Evolutionary conservation across 1,140 invertebrate genomes (phyloP).

Genomic region (Hestina assimilis): DNA sequence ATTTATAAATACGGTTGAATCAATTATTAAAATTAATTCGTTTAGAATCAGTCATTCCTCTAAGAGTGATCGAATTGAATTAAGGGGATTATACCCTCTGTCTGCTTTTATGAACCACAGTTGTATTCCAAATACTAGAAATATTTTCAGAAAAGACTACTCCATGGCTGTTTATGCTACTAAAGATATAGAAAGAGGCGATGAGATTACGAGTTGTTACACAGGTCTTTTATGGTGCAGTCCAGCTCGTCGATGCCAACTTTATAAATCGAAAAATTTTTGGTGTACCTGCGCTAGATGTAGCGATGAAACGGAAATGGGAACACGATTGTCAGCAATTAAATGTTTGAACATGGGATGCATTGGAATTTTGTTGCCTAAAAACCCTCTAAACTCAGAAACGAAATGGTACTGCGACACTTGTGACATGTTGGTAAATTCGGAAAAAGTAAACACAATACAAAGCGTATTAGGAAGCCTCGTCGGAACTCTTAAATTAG

Average conservation of each 20-base stretch:
- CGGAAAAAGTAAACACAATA: conserved; percentile 53
- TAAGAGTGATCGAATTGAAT: conserved; percentile 60
- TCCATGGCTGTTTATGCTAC: conserved; percentile 82
- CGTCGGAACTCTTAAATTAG: conserved; percentile 53
- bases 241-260: conserved; percentile 80
- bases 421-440: conserved; percentile 48
- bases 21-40: conserved; percentile 84
- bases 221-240: conserved; percentile 86
- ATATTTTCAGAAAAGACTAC: conserved; percentile 80
- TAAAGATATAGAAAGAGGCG: conserved; percentile 80
- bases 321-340: conserved; percentile 67
- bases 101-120: conserved; percentile 86
- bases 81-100: conserved; percentile 85
- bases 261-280: conserved; percentile 85
- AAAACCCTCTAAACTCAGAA: conserved; percentile 49
- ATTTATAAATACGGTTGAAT: conserved; percentile 79
- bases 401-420: conserved; percentile 71
- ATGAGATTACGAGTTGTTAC: conserved; percentile 86
- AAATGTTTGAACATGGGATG: conserved; percentile 74
- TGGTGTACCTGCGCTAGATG: conserved; percentile 85
- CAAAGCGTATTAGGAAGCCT: conserved; percentile 70
- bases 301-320: conserved; percentile 81
- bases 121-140: conserved; percentile 86
- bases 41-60: conserved; percentile 80
- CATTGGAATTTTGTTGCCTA: conserved; percentile 62